Evolutionary conservation across 2,888 invertebrate species (phyloP).

Genomic region (Dysmachus trigonus): DNA sequence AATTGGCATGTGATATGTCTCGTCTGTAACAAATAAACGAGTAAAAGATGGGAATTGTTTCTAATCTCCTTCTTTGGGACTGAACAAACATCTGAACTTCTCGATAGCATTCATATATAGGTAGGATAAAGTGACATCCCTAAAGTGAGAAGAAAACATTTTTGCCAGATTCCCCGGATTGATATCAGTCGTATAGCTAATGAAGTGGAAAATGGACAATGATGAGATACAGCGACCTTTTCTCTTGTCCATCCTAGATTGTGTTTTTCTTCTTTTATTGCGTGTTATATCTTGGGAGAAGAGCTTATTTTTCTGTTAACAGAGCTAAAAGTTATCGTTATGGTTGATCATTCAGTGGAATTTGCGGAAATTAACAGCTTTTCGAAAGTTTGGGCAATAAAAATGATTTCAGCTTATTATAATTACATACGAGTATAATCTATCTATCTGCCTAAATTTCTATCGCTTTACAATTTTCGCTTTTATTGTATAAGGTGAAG

Average conservation of each 20-base stretch:
- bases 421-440: background rate
- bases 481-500: no score
- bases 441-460: no score
- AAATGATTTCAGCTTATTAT: background rate
- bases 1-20: background rate
- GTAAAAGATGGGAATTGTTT: background rate
- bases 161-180: background rate
- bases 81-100: background rate
- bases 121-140: background rate
- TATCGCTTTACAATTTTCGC: no score
- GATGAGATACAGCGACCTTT: background rate
- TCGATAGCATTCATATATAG: background rate
- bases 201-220: background rate
- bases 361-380: background rate
- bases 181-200: background rate
- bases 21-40: background rate
- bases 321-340: background rate
- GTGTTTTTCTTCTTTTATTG: background rate
- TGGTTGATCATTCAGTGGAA: background rate
- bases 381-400: background rate
- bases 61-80: background rate
- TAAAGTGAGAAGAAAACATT: background rate
- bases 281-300: background rate
- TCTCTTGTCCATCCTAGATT: background rate
- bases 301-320: background rate